Evolutionary conservation across 30 jellyfish, hydroid and myxozoan genomes (phyloP), one percentile per base, ranked within the genome.

Genomic region (Calvadosia cruxmelitensis): DNA sequence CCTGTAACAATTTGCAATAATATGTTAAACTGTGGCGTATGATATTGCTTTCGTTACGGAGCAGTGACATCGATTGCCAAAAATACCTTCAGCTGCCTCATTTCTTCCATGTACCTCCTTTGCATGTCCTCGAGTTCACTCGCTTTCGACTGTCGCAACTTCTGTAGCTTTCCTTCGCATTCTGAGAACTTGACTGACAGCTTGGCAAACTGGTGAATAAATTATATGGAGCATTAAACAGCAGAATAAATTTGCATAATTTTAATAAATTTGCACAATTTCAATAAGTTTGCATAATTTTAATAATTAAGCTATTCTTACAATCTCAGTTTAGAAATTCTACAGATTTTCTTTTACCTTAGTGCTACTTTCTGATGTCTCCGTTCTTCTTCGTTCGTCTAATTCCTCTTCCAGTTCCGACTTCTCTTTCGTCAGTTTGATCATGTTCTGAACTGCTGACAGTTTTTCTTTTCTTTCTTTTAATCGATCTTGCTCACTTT

Each of bases 401-500:
- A 84, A 73, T 50, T 84, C 92, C 51, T 84, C 95, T 67, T 76
- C 92, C 49, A 84, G 42, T 27, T 77, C 95, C 25, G 95, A 76
- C 49, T 84, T 84, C 33, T 65, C 34, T 32, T 84, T 84, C 35
- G 92, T 84, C 30, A 84, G 72, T 67, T 77, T 77, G 64, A 84
- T 84, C 95, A 84, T 84, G 63, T 71, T 84, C 49, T 84, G 95
- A 69, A 84, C 31, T 3, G 92, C 86, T 0, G 95, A 77, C 25
- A 84, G 79, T 49, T 84, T 84, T 57, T 77, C 95, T 69, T 84
- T 84, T 66, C 95, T 72, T 70, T 84, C 95, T 31, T 84, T 84
- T 65, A 84, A 34, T 0, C 95, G 92, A 34, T 84, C 95, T 49
- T 72, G 82, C 48, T 84, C 95, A 53, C 95, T 84, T 16, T 83